Evolutionary conservation across 2,113 vertebrate genomes (phyloP), one percentile per base, ranked within the genome.

Genomic region (Anser brachyrhynchus): DNA sequence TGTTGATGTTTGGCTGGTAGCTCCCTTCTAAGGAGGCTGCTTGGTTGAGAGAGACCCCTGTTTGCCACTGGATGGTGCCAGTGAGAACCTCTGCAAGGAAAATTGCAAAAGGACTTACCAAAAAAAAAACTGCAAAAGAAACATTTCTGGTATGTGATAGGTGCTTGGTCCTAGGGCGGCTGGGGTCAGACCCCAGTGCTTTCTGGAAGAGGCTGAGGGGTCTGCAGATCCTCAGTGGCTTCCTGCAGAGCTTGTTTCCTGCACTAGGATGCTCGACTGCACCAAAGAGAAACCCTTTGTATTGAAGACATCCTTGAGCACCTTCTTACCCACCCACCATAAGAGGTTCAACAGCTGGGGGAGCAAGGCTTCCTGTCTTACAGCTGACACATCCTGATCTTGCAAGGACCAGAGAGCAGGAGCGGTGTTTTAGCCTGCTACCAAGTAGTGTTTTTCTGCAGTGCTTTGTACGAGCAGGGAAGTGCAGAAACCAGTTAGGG

Each of bases 11-110:
- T 64, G 16, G 28, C 31, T 70, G 39, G 6, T 78, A 33, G 17
- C 41, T 64, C 31, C 57, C 49, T 80, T 5, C 25, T 41, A 26
- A 39, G 5, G 10, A 69, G 23, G 59, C 43, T 46, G 55, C 31
- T 43, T 39, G 39, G 41, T 15, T 41, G 51, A 35, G 44, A 31
- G 7, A 3, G 19, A 62, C 61, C n/a, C 13, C n/a, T 29, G 0
- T 51, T 81, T 87, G 83, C 95, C 90, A 39, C 95, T 92, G 92
- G 86, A 57, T 95, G 95, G 95, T 90, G 88, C 95, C 89, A 94
- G 86, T 4, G 86, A 93, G 93, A 93, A n/a, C 23, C 23, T 81
- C 83, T 57, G 39, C 80, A 55, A 72, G 70, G 49, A 74, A 59
- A 80, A 78, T 13, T 28, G 72, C 26, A 39, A 57, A 57, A 55